Evolutionary conservation across 2,113 vertebrate species (phyloP).

Genomic region (Petroica traversi): DNA sequence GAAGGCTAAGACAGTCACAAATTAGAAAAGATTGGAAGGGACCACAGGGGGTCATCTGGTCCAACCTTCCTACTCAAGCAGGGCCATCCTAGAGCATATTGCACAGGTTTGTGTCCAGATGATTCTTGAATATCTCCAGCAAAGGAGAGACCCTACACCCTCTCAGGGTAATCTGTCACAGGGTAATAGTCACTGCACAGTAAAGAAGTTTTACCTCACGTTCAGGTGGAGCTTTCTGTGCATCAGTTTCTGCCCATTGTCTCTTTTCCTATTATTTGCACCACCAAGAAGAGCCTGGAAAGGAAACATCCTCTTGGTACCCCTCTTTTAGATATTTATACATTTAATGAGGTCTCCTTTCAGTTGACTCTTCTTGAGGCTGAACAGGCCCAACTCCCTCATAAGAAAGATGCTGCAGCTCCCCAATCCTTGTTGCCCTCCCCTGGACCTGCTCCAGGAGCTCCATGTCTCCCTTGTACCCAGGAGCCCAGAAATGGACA

Average conservation of each 20-base stretch:
- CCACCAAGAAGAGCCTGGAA: not conserved
- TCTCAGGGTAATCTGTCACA: not conserved
- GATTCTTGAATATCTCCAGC: not conserved
- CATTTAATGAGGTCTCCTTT: not conserved
- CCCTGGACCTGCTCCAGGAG: not conserved
- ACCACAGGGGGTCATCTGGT: not conserved
- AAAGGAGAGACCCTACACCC: not conserved
- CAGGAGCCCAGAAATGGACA: not conserved
- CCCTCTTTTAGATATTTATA: not conserved
- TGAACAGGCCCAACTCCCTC: not conserved
- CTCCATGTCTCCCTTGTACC: too few species aligned
- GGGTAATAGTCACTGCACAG: not conserved
- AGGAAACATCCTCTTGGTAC: not conserved
- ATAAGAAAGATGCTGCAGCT: not conserved
- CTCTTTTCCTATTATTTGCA: not conserved
- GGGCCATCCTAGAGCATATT: not conserved
- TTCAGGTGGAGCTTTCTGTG: not conserved
- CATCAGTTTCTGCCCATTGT: not conserved
- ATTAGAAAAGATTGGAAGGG: not conserved
- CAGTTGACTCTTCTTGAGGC: not conserved
- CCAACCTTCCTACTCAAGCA: not conserved
- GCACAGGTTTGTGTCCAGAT: not conserved
- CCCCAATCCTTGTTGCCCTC: not conserved
- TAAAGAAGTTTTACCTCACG: not conserved
- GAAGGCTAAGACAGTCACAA: not conserved